Evolutionary conservation across 2,888 invertebrate genomes (phyloP).

Genomic region (Smittia aterrima): DNA sequence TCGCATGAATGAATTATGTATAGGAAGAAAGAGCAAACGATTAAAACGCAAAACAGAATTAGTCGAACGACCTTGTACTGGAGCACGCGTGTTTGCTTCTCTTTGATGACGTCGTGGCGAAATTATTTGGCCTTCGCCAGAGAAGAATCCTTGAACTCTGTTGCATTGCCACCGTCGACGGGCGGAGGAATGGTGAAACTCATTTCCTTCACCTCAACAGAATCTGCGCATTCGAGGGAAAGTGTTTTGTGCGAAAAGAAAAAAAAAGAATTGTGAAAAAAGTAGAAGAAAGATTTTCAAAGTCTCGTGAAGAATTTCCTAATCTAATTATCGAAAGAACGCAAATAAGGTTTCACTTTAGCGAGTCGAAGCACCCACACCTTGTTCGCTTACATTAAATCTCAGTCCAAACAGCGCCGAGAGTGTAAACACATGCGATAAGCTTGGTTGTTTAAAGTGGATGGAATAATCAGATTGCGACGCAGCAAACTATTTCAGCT

Average conservation of each 20-base stretch:
- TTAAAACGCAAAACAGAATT: background rate
- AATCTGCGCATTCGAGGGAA: constrained; percentile 22
- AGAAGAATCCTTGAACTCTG: constrained; percentile 29
- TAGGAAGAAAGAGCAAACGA: too few relatives aligned
- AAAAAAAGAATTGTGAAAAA: background rate
- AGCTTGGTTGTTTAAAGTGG: constrained; percentile 16
- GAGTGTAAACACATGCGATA: background rate
- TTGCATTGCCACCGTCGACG: constrained; percentile 13
- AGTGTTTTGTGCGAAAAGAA: background rate
- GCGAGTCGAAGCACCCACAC: background rate
- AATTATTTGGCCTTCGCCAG: constrained; percentile 10
- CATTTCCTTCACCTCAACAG: background rate
- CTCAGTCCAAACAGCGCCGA: background rate
- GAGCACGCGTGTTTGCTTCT: background rate
- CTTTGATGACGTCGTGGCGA: constrained; percentile 15
- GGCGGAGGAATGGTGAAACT: background rate
- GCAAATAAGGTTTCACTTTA: background rate
- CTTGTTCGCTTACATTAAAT: background rate
- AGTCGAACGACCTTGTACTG: background rate
- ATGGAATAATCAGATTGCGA: constrained; percentile 18
- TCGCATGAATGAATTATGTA: background rate
- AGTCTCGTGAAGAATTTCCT: background rate
- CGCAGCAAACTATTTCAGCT: background rate
- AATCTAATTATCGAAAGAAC: background rate
- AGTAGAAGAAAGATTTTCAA: background rate